These are phyloP conservation scores for Geopemphigus sp. DNA, from an alignment of 1,140 invertebrate species.

Conservation along the genomic window DNA sequence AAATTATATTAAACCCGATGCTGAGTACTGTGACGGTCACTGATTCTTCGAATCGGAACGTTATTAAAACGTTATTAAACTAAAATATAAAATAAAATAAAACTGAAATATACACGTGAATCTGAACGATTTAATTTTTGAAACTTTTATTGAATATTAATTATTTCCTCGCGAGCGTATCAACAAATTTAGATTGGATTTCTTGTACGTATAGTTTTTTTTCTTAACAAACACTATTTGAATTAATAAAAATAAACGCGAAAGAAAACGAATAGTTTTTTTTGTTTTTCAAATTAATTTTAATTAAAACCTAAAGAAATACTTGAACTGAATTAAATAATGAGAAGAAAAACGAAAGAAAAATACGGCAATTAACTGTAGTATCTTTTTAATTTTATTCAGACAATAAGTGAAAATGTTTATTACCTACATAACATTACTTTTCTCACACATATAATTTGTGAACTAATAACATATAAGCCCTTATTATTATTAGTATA, in stretches of 20 bases:
- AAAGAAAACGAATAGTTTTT: background rate
- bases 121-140: background rate
- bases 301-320: conserved; percentile 12
- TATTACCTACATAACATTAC: background rate
- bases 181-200: background rate
- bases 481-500: too few relatives aligned
- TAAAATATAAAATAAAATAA: too few relatives aligned
- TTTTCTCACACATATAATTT: background rate
- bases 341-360: background rate
- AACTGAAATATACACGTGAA: too few relatives aligned
- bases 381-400: background rate
- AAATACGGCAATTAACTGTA: background rate
- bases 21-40: too few relatives aligned
- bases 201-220: background rate
- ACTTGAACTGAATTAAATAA: background rate
- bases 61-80: too few relatives aligned
- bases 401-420: background rate
- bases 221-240: background rate
- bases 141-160: background rate
- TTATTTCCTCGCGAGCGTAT: background rate
- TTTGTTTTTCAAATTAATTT: background rate
- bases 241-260: background rate
- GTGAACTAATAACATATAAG: too few relatives aligned
- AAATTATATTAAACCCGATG: background rate
- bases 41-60: background rate